Evolutionary conservation across 2,797 vertebrate species (phyloP), one percentile per base, ranked within the genome.

Genomic region (Pangasius macronema): DNA sequence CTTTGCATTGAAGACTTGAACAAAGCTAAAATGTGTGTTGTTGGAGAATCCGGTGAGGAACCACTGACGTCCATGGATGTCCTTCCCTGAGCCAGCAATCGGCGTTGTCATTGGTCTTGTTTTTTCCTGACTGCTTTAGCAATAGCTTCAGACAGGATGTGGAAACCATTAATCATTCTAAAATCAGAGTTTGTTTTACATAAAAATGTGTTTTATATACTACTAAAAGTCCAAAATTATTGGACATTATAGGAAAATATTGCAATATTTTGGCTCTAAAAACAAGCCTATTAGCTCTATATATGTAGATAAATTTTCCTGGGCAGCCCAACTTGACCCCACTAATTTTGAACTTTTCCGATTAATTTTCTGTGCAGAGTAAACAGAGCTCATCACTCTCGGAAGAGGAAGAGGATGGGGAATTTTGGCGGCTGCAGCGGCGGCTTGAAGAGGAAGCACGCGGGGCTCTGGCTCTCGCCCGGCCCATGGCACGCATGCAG

Each of bases 401-500:
- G 0, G 98, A 99, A 87, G 98, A 99, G 89, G 96, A 97, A 4
- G 98, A 99, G 16, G 98, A 99, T 93, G 97, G 97, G 9, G 98
- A 98, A 91, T 99, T 99, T 94, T 98, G 98, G 94, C 95, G 94
- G 80, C 96, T 98, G 88, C 98, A 99, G 92, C 96, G 97, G 92
- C 96, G 97, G 90, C 93, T 99, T 80, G 98, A 99, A 92, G 98
- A 98, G 10, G 98, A 99, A 91, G 98, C 98, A 82, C 97, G 97
- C 88, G 98, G 99, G 95, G 98, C 98, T 6, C 88, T 99, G 83
- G 97, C 98, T 39, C 96, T 99, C 95, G 98, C 98, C 14, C 97
- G 98, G 86, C 98, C 98, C 82, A 99, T 99, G 98, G 98, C 98
- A 84, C 97, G 97, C 86, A 99, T 99, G 98, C 98, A 99, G 94